phyloP scores from a whole-genome alignment of 2,888 invertebrate species.

The Venusia cambrica region DNA sequence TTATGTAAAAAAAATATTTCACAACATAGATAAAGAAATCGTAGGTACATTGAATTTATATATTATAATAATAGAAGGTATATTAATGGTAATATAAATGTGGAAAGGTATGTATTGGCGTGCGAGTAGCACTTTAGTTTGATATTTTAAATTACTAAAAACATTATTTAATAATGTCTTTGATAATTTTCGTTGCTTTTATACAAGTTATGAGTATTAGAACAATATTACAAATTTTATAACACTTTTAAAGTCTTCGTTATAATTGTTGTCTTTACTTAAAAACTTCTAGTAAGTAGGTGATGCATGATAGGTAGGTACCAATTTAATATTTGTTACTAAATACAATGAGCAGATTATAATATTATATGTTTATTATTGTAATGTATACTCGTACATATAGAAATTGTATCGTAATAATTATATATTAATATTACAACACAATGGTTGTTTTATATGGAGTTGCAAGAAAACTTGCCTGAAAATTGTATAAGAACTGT shows the following conservation, averaged over 20 bases:
- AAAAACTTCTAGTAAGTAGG: constrained; percentile 19
- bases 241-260: constrained; percentile 3
- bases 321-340: no score
- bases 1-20: no score
- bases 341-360: no score
- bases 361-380: no score
- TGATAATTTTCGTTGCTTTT: constrained; percentile 5
- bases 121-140: constrained; percentile 55
- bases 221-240: constrained; percentile 1
- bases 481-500: no score
- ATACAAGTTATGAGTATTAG: background rate
- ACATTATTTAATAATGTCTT: constrained; percentile 17
- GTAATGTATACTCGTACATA: no score
- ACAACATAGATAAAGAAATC: constrained; percentile 23
- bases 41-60: constrained; percentile 32
- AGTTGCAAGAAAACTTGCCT: no score
- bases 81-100: constrained; percentile 15
- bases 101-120: constrained; percentile 32
- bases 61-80: constrained; percentile 17
- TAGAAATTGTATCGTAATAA: no score
- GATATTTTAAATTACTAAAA: constrained; percentile 8
- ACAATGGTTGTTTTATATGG: no score
- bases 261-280: constrained; percentile 1
- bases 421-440: no score
- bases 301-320: no score